Percentiles rank a stretch among this genome's conserved stretches.
Conservation (phyloP, 2,113 vertebrate species). For the Phrynosoma platyrhinos region DNA sequence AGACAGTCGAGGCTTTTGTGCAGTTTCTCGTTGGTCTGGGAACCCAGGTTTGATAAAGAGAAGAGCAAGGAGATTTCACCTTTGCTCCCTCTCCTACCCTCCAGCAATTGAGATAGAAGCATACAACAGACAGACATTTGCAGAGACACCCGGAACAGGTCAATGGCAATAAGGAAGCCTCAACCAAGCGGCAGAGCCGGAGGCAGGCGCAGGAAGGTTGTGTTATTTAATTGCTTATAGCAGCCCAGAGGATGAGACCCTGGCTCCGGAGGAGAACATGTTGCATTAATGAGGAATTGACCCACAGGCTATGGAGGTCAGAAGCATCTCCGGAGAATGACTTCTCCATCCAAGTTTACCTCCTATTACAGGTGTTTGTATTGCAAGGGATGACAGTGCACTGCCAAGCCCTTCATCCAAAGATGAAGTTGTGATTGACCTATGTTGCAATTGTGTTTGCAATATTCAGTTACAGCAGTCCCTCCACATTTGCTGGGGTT, state of each 20-base stretch:
- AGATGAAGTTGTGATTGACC: too few relatives aligned
- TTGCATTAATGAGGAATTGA: not conserved
- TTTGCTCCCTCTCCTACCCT: too few relatives aligned
- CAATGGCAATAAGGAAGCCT: constrained; percentile 36
- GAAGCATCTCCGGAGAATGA: not conserved
- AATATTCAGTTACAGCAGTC: too few relatives aligned
- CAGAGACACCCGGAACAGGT: not conserved
- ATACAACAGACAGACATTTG: not conserved
- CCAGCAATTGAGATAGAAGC: rapidly evolving
- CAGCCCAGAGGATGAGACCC: not conserved
- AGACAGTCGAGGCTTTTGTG: constrained; percentile 58
- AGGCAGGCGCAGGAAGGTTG: not conserved
- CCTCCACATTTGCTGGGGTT: too few relatives aligned
- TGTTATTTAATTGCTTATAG: not conserved
- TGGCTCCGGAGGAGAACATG: constrained; percentile 36
- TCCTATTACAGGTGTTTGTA: not conserved
- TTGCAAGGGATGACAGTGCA: not conserved
- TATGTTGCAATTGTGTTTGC: too few relatives aligned
- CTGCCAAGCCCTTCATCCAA: not conserved
- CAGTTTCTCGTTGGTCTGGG: constrained; percentile 55
- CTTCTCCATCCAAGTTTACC: not conserved
- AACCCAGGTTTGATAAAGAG: constrained; percentile 42
- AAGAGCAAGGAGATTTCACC: constrained; percentile 34
- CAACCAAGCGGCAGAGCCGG: not conserved
- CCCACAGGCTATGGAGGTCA: not conserved